Evolutionary conservation across 2,888 invertebrate genomes (phyloP), one percentile per base, ranked within the genome.

Genomic region (Caenorhabditis wallacei): DNA sequence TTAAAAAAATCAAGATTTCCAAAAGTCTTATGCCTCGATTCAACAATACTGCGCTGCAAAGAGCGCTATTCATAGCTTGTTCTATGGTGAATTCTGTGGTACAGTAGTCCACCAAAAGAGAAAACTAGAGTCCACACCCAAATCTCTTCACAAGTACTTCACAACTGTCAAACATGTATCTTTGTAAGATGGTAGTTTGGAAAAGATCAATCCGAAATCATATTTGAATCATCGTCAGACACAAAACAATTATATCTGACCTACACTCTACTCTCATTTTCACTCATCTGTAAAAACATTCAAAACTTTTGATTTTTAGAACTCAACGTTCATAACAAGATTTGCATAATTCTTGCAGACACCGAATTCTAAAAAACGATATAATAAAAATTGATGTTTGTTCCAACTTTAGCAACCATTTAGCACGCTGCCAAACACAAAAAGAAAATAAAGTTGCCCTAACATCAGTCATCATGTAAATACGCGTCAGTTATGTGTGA

Each of bases 381-480:
- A 48, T 18, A 18, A 2, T 18, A 18, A 2, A 2, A 2, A 8
- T 54, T 59, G 61, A 63, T 72, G 53, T 72, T 63, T 54, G 26
- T 37, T 54, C 22, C 37, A 40, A 59, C 22, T 51, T 59, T 43
- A n/a, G 53, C 22, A 61, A 40, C 40, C 40, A 54, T 22, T 37
- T 30, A 54, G 26, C 35, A 43, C 43, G 43, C 2, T 43, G 11
- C 16, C 43, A 40, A 40, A 22, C 48, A 46, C 4, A 24, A 22
- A 61, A 46, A 63, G 24, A 61, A 61, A 43, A 61, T 43, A 61
- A 40, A 26, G 40, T 18, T 24, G 30, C 37, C 46, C n/a, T n/a
- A 48, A 48, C 26, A 74, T 64, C 56, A 74, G 74, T 74, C 74
- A 74, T 74, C 74, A 74, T 64, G 74, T 74, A 74, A 74, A 74